Evolutionary conservation across 2,888 invertebrate genomes (phyloP), one percentile per base, ranked within the genome.

Genomic region (Quadroppia sp.): DNA sequence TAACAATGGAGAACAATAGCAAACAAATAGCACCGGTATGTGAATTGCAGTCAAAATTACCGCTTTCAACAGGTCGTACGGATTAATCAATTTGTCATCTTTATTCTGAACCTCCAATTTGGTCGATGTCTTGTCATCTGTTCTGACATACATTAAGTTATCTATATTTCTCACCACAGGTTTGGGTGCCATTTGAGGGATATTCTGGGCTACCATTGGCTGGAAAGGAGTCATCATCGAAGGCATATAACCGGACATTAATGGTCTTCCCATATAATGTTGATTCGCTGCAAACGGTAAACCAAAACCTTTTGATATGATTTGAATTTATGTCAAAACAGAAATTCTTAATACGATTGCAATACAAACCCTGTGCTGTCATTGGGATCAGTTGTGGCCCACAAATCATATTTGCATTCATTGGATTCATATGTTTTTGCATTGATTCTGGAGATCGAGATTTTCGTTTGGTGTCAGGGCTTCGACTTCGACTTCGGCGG

Each of bases 81-180:
- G 32, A 61, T 61, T 61, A 17, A 61, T 4, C 11, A 61, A 17
- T 61, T 61, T 61, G n/a, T 61, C 61, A 1, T 61, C 61, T 32
- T 61, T 61, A 32, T 32, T 61, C 15, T 30, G 15, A 1, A 7
- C 2, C 2, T 25, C 32, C 61, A 17, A 32, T 32, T 32, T 61
- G 32, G 30, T n/a, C 17, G 32, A 32, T 6, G 61, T n/a, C 61
- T 61, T 30, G 28, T 4, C n/a, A 32, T 32, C n/a, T 4, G 30
- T 17, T 7, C 17, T 61, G n/a, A n/a, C 32, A n/a, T 32, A 4
- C 17, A n/a, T 3, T 25, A 32, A 15, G 2, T 9, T 53, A 3
- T n/a, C 3, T 23, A 2, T 3, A 7, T 23, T 23, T 53, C 25
- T 53, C 6, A 15, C 6, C 25, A 23, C 17, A 17, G 20, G 23